A percentile compares a stretch with the other conserved stretches of the same genome.
Conservation (phyloP, 2,113 vertebrate species). For the Tupaia chinensis region DNA sequence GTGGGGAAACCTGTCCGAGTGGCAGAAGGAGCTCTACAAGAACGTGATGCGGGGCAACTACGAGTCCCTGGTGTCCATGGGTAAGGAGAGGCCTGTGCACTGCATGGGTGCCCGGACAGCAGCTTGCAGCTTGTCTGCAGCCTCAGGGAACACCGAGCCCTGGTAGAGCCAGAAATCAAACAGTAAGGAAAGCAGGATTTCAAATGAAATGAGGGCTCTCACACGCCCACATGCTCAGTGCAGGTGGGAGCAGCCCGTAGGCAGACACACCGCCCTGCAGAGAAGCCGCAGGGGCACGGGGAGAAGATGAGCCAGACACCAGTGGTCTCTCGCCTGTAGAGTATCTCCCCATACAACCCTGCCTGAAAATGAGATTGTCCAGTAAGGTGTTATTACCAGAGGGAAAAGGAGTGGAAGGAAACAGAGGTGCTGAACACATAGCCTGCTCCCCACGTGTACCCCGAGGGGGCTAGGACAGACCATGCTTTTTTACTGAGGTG, state of each 20-base stretch:
- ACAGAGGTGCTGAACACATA: neutral
- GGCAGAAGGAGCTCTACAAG: slow-evolving; percentile 89
- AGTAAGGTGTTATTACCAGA: neutral
- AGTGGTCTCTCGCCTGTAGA: neutral
- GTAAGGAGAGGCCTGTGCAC: slow-evolving; percentile 72
- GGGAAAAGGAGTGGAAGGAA: neutral
- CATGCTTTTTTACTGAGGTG: neutral
- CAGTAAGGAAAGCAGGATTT: neutral
- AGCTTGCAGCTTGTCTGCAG: neutral
- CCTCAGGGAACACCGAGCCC: neutral
- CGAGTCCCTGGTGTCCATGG: slow-evolving; percentile 86
- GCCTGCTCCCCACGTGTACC: too few species aligned
- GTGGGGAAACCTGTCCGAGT: slow-evolving; percentile 84
- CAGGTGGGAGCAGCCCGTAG: neutral
- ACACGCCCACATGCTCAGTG: rapidly evolving
- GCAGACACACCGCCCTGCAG: rapidly evolving
- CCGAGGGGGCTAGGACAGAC: rapidly evolving
- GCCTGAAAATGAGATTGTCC: neutral
- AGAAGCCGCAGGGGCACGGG: neutral
- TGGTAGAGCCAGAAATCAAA: too few species aligned
- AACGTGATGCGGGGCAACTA: slow-evolving; percentile 88
- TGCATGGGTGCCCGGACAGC: rapidly evolving
- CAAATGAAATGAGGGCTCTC: neutral
- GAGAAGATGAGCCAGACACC: neutral
- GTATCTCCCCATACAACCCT: neutral